Conservation (phyloP, 1,140 invertebrate species). For the Copidosoma floridanum region DNA sequence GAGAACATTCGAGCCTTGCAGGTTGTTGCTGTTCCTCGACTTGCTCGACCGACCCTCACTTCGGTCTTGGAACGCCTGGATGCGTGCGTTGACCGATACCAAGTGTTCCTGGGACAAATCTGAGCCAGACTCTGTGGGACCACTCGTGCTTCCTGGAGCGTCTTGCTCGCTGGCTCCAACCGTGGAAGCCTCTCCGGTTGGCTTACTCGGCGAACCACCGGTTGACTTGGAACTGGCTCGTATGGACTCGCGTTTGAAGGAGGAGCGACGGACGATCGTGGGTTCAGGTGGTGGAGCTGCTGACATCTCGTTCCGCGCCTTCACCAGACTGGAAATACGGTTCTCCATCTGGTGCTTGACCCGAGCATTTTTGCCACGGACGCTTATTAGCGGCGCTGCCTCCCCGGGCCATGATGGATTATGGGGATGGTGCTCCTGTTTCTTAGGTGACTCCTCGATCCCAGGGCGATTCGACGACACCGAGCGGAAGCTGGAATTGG, state of each 20-base stretch:
- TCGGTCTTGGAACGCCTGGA: slow-evolving; percentile 29
- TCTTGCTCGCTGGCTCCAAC: slow-evolving; percentile 12
- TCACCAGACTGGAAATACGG: slow-evolving; percentile 25
- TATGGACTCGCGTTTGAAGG: slow-evolving; percentile 32
- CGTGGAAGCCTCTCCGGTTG: not conserved
- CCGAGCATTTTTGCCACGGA: slow-evolving; percentile 9
- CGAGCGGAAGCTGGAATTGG: not conserved
- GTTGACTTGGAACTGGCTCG: not conserved
- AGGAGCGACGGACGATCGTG: slow-evolving; percentile 27
- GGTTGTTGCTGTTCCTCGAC: not conserved
- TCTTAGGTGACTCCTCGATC: not conserved
- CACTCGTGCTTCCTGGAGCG: not conserved
- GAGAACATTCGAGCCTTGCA: slow-evolving; percentile 9
- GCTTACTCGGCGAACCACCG: not conserved
- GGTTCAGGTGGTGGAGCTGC: not conserved
- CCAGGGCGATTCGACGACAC: not conserved
- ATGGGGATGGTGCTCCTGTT: slow-evolving; percentile 6
- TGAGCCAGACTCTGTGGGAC: not conserved
- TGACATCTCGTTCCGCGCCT: slow-evolving; percentile 26
- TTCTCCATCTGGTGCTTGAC: slow-evolving; percentile 1
- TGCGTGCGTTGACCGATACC: slow-evolving; percentile 27
- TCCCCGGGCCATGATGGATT: not conserved
- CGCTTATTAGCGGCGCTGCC: not conserved
- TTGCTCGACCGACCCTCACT: not conserved
- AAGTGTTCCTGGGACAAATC: slow-evolving; percentile 13